Base-by-base conservation (phyloP, 53 echinoderm and acorn worm genomes). In the Zoroaster sp. region DNA sequence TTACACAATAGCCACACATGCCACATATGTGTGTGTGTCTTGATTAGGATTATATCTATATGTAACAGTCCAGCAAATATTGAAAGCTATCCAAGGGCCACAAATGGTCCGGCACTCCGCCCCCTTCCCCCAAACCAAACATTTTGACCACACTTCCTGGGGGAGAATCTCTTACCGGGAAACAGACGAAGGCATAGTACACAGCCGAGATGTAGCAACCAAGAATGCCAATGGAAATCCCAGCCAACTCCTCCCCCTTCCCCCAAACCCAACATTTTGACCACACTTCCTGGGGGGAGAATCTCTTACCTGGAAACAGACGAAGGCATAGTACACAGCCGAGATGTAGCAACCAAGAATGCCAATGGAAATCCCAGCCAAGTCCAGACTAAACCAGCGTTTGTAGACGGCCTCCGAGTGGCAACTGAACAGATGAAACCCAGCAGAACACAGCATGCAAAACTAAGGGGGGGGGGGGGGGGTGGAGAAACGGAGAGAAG, bases 171-270 rank as follows among this genome's bases (percentile, higher is more conserved):
- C 28, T 59, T 59, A 59, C 63, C 63, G 63, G 63, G 63, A 25
- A 59, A 11, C 63, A 59, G 63, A 21, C 63, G 63, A 96, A 98
- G 18, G 95, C 98, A 89, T 98, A 98, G 77, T 94, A 96, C 20
- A 98, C 90, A 14, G 94, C 96, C 11, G 98, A 95, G 33, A 98
- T 88, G 82, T 98, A 98, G 63, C 95, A 98, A 11, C 98, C 98
- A 21, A 97, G 89, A 36, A 95, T 89, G 36, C 97, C 97, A 3
- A 97, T 88, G 11, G 95, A 95, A 43, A 97, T 94, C 10, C 97
- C 97, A 46, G 95, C 97, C 34, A 94, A 43, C 20, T 91, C 91
- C 66, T 6, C 17, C 23, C 67, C 67, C 7, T 9, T 9, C 4
- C 31, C 23, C 67, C 6, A 5, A 66, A 9, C 21, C 5, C 31